Evolutionary conservation across 2,797 vertebrate species (phyloP), one percentile per base, ranked within the genome.

Genomic region (Balearica regulorum): DNA sequence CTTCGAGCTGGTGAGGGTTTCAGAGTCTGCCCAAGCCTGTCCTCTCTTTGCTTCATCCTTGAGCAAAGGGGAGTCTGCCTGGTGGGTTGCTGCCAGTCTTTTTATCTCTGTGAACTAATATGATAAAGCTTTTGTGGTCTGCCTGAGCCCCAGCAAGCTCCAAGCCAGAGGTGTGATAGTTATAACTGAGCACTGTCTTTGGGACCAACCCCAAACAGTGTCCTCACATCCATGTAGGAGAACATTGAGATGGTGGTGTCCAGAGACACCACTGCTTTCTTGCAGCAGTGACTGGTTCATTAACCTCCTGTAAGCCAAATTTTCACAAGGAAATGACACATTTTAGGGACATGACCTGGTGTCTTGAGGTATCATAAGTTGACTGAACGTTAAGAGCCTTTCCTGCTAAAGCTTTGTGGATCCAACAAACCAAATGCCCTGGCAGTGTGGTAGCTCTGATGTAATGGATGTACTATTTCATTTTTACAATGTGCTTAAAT

Each of bases 131-230:
- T 53, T 43, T 57, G 31, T 75, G 54, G 16, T 57, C 54, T 85
- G 21, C 22, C 29, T 37, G 76, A 55, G 72, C 15, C 31, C 15
- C 60, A 85, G 54, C 28, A 68, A 68, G 17, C 29, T 82, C 13
- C 65, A 75, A 55, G n/a, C 1, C 13, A 57, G 43, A 79, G 53
- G 31, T 35, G 43, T 49, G 33, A 14, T 39, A 35, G 39, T 33
- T 72, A 44, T 9, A 69, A 48, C 33, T 0, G 2, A 68, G 58
- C 35, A 57, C 6, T 0, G 0, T 43, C 31, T 73, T 69, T 87
- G 87, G 51, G 29, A 87, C 35, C 26, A 54, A 19, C 33, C 21
- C 41, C 49, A 44, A 77, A 58, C 9, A 48, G 5, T 26, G 35
- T 54, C 51, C 51, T 55, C 60, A 26, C 29, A 44, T 48, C 21